These are phyloP conservation scores for Rhizomys pruinosus DNA, from an alignment of 2,113 vertebrate genomes.

Conservation along the genomic window DNA sequence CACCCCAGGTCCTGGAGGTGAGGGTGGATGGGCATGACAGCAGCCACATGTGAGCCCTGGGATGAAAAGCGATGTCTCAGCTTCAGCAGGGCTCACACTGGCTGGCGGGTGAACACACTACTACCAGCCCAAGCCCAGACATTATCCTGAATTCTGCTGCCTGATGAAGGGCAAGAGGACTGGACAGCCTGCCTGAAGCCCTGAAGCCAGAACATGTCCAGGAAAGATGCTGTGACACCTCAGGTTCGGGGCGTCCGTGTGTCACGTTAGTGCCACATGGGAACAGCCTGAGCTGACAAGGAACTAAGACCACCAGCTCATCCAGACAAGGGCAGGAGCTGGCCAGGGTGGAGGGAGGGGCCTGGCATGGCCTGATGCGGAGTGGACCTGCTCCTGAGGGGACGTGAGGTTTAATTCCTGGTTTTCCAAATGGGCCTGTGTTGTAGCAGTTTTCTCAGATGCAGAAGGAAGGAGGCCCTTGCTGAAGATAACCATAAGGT, in stretches of 20 bases:
- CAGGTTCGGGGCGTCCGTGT: fast-evolving
- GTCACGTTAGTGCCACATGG: fast-evolving
- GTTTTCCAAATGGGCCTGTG: not conserved
- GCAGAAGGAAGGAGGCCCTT: not conserved
- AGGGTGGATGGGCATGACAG: no score
- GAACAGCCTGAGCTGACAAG: not conserved
- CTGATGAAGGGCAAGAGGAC: not conserved
- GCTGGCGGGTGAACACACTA: not conserved
- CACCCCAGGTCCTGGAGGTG: not conserved
- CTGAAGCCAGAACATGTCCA: not conserved
- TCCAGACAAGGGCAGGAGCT: not conserved
- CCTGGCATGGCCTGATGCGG: not conserved
- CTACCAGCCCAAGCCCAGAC: not conserved
- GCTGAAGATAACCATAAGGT: fast-evolving
- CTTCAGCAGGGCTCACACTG: no score
- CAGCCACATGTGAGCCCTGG: not conserved
- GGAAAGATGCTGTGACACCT: not conserved
- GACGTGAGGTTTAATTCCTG: not conserved
- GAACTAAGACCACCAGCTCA: not conserved
- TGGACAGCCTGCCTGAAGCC: not conserved
- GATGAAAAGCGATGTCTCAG: fast-evolving
- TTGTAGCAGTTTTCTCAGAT: not conserved
- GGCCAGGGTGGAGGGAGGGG: not conserved
- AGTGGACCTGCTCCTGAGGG: not conserved
- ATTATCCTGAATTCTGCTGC: not conserved